Base-by-base conservation (phyloP, 2,113 vertebrate species). In the Sebastes fasciatus region DNA sequence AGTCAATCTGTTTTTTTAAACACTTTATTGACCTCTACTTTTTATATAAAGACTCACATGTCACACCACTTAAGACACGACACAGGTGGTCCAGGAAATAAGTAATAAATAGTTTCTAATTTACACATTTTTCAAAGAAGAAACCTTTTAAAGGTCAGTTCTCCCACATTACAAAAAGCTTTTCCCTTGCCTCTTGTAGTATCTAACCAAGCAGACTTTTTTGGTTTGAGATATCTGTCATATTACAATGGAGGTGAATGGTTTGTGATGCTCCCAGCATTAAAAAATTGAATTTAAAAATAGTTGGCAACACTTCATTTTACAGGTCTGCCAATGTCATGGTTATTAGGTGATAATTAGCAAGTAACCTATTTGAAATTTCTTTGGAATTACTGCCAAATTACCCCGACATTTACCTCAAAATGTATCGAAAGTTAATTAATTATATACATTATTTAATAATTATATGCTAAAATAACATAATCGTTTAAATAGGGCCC, bases 11-110 rank as follows among this genome's bases (percentile, higher is more conserved):
- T 79, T 78, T 87, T 78, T 87, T 71, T n/a, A 64, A 82, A 74
- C 71, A 69, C 52, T 92, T 92, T 89, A 91, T 91, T 94, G 83
- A 91, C 85, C 74, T 82, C 62, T 12, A 46, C 69, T 83, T 89
- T 34, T 79, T 82, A 71, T 87, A 83, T 80, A 58, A 79, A 88
- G 70, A 72, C 84, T 80, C 64, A 85, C 85, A 65, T 77, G 74
- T 88, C 79, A 85, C 88, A 77, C n/a, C 86, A 88, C 74, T 85
- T 64, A 63, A 63, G 52, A 80, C 77, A 90, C 82, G 79, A 80
- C 82, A 90, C 74, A 68, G 67, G 76, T 79, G 81, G 70, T 82
- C 62, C 58, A 82, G 81, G 73, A 82, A 81, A 84, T 71, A 21
- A 63, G 63, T 63, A 40, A 88, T 84, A 84, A 86, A 87, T 66